phyloP scores from a whole-genome alignment of 2,888 invertebrate genomes.

The Cotesia congregata region DNA sequence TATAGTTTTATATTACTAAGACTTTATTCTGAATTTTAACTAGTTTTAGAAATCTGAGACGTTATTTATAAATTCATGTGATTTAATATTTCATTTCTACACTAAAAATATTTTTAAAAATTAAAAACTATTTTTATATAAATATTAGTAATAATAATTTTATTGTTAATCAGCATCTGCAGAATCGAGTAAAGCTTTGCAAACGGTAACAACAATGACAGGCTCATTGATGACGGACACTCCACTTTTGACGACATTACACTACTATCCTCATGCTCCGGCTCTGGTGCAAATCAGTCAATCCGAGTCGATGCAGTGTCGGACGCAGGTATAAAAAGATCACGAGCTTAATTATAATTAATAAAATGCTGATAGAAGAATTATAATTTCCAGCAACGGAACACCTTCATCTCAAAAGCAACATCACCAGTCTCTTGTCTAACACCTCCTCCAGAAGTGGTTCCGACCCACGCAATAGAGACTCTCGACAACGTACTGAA shows the following conservation, averaged over 20 bases:
- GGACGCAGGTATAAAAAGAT: conserved; percentile 60
- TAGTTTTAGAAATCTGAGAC: no score
- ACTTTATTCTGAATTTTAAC: no score
- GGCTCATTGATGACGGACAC: conserved; percentile 62
- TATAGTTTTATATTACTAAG: no score
- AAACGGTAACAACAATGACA: conserved; percentile 66
- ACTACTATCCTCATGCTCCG: conserved; percentile 66
- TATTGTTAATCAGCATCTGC: conserved; percentile 55
- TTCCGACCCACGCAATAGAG: conserved; percentile 66
- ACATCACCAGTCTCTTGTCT: conserved; percentile 74
- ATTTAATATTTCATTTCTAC: not conserved
- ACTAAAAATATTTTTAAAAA: not conserved
- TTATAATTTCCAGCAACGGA: conserved; percentile 56
- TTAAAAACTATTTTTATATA: not conserved
- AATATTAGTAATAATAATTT: conserved; percentile 5
- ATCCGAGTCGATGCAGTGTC: conserved; percentile 64
- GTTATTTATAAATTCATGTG: not conserved
- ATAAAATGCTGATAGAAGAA: not conserved
- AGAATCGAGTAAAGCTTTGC: conserved; percentile 65
- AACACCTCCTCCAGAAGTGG: conserved; percentile 76
- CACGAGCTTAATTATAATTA: not conserved
- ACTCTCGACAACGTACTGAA: conserved; percentile 72
- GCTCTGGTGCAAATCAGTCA: conserved; percentile 66
- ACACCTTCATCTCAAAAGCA: conserved; percentile 68
- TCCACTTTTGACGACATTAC: conserved; percentile 64